phyloP scores from a whole-genome alignment of 2,113 vertebrate species.

The Pterocles gutturalis region DNA sequence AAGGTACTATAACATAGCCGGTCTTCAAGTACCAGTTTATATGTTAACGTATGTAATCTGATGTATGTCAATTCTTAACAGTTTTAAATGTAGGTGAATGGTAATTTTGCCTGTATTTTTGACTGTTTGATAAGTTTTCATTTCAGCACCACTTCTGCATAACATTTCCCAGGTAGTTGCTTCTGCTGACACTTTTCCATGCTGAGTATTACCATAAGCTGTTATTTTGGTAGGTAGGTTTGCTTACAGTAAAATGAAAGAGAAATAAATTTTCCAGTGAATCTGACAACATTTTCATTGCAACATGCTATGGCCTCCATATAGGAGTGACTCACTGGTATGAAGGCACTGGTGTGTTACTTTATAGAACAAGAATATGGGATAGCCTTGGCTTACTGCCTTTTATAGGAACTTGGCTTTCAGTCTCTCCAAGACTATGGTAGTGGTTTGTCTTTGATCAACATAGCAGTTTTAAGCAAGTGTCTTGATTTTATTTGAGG shows the following conservation, averaged over 20 bases:
- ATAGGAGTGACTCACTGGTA: not conserved
- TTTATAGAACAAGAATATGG: not conserved
- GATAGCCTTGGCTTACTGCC: not conserved
- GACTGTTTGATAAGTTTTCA: not conserved
- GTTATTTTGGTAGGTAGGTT: not conserved
- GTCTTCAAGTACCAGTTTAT: not conserved
- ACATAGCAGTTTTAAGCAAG: not conserved
- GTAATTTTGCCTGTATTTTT: not conserved
- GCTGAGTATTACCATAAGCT: not conserved
- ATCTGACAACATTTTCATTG: not conserved
- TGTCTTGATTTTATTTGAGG: not conserved
- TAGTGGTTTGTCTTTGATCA: not conserved
- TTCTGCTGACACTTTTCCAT: not conserved
- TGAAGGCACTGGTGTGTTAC: not conserved
- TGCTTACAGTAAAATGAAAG: not conserved
- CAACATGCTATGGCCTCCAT: rapidly evolving
- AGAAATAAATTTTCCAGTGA: not conserved
- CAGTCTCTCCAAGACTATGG: not conserved
- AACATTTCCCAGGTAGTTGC: not conserved
- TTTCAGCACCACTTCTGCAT: not conserved
- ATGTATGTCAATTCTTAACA: not conserved
- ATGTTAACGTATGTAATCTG: not conserved
- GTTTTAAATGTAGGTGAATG: not conserved
- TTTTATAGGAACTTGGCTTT: not conserved
- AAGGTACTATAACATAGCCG: not conserved